phyloP scores from a whole-genome alignment of 2,888 invertebrate species.

The Tipula confusa region DNA sequence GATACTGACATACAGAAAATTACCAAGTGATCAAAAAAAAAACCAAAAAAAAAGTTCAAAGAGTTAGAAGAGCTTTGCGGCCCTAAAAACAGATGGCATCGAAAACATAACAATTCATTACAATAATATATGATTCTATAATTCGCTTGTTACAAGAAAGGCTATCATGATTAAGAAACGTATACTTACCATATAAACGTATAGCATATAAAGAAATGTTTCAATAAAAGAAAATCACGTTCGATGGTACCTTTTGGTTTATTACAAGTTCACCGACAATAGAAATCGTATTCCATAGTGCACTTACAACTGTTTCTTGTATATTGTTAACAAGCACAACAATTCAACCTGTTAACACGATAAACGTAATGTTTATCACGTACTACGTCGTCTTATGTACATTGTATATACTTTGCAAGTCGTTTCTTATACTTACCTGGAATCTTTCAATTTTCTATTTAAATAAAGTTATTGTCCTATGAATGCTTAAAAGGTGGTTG shows the following conservation, averaged over 20 bases:
- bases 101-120: background rate
- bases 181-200: background rate
- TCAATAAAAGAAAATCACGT: background rate
- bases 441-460: slow-evolving; percentile 3
- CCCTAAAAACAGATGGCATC: background rate
- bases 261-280: background rate
- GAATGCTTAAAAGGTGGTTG: background rate
- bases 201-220: background rate
- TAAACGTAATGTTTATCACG: slow-evolving; percentile 20
- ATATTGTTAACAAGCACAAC: background rate
- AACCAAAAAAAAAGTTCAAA: too few species aligned
- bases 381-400: background rate
- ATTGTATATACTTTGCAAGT: background rate
- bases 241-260: background rate
- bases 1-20: too few species aligned
- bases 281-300: background rate
- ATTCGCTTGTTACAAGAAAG: background rate
- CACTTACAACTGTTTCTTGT: background rate
- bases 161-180: background rate
- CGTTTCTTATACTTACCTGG: background rate
- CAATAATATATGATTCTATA: background rate
- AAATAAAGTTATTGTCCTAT: background rate
- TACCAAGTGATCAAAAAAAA: too few species aligned
- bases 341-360: slow-evolving; percentile 25
- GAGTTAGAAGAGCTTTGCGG: too few species aligned